Evolutionary conservation across 1,140 invertebrate species (phyloP).

Genomic region (Frieseomelitta varia): DNA sequence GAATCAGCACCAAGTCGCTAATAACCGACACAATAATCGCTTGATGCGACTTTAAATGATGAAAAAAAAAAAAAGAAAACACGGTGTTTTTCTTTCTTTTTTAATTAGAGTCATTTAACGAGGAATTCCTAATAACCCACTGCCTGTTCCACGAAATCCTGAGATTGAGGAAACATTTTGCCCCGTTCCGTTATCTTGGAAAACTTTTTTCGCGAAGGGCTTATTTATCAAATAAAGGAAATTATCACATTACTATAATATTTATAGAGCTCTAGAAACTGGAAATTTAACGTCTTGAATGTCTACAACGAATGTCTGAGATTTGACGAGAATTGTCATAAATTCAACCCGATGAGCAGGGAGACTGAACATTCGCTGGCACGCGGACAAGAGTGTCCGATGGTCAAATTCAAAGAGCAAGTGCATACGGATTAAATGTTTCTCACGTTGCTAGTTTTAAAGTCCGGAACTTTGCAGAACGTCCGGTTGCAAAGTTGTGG

Average conservation of each 20-base stretch:
- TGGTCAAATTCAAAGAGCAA: slow-evolving; percentile 5
- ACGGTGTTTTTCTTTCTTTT: neutral
- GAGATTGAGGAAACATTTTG: neutral
- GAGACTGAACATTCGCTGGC: neutral
- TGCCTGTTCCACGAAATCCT: no score
- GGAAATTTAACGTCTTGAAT: no score
- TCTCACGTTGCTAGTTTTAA: slow-evolving; percentile 24
- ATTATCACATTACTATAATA: no score
- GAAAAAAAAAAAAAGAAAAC: neutral
- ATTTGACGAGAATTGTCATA: neutral
- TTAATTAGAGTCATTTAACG: neutral
- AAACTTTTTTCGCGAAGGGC: neutral
- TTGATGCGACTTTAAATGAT: no score
- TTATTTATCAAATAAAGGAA: no score
- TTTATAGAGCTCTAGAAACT: no score
- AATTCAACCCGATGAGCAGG: neutral
- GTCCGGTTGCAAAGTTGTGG: slow-evolving; percentile 12
- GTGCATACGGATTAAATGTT: slow-evolving; percentile 27
- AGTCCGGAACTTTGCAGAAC: neutral
- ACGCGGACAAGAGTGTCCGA: neutral
- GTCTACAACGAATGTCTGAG: neutral
- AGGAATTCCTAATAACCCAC: neutral
- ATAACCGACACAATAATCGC: no score
- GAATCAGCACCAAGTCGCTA: no score
- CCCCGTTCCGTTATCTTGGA: neutral